Conservation (phyloP, 1,140 invertebrate genomes). For the Brachionus rotundiformis region DNA sequence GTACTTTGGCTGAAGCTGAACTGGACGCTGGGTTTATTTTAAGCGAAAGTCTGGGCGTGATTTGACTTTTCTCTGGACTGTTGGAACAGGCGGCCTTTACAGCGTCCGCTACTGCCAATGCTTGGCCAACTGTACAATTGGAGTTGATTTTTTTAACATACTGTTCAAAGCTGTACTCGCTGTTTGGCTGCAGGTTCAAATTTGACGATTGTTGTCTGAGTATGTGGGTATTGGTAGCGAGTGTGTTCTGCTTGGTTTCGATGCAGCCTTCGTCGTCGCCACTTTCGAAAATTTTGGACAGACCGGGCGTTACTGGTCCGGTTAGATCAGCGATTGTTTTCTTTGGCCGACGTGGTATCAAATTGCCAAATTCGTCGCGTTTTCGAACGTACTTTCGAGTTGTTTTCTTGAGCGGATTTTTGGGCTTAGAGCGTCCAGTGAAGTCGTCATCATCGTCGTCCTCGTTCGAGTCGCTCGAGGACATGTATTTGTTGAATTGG, state of each 20-base stretch:
- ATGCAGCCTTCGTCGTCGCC: background rate
- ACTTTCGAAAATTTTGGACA: background rate
- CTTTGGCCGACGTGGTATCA: background rate
- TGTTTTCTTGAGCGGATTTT: background rate
- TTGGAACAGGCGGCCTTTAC: background rate
- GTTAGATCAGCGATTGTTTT: conserved; percentile 19
- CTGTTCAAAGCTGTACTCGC: conserved; percentile 40
- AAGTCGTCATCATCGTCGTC: conserved; percentile 31
- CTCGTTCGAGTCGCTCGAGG: background rate
- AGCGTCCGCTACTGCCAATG: background rate
- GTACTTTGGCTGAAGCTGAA: background rate
- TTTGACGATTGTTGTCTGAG: conserved; percentile 11
- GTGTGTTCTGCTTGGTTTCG: background rate
- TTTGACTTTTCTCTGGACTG: background rate
- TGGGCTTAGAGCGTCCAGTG: background rate
- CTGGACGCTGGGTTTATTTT: background rate
- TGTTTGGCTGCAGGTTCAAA: background rate
- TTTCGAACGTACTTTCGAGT: conserved; percentile 3
- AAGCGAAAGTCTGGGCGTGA: background rate
- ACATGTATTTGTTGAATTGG: background rate
- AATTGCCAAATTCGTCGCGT: conserved; percentile 26
- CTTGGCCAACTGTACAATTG: conserved; percentile 9
- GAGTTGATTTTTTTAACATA: conserved; percentile 50
- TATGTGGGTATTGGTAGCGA: background rate
- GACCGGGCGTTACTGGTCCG: background rate